Base-by-base conservation (phyloP, 92 coral and sea anemone genomes). In the Hydrozoanthus gracilis region DNA sequence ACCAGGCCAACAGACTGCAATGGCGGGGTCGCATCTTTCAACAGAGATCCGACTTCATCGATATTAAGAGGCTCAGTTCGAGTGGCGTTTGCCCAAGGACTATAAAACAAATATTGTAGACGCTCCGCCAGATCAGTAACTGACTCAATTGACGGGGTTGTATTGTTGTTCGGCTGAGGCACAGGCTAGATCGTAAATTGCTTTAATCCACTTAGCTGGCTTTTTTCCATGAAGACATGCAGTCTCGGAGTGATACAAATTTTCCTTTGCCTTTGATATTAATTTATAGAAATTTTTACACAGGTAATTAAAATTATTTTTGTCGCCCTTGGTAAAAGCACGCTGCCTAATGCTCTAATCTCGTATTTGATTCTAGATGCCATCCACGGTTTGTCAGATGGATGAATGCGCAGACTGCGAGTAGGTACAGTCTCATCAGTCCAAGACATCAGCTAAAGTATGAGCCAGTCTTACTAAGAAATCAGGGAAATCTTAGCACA, bases 321-420 rank as follows among this genome's bases (percentile, higher is more conserved):
- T 52, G 16, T 85, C 72, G 46, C 88, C 82, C 7, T 14, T 20
- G 15, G 88, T 73, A 46, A 73, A 85, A 35, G 88, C 82, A 35
- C 60, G 50, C 35, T 84, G 88, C 52, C 80, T 84, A n/a, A n/a
- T 12, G 48, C 9, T 51, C 72, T 71, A 12, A 84, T 84, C 54
- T 71, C 80, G 15, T 7, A 64, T 54, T 84, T 84, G 16, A 72
- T 84, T 44, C 18, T 74, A 3, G 88, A 58, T 7, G 88, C 72
- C 88, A 85, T 85, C 73, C 88, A 85, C 4, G 88, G 88, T 56
- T 85, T 85, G 82, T 85, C 88, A 0, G 88, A 49, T 45, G 82
- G 82, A n/a, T 85, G 88, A 47, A 9, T 27, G 11, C 88, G 82
- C 50, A 85, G 58, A 3, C 55, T 46, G 35, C 58, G 55, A 8